Evolutionary conservation across 2,797 vertebrate species (phyloP).

Genomic region (Gorsachius magnificus): DNA sequence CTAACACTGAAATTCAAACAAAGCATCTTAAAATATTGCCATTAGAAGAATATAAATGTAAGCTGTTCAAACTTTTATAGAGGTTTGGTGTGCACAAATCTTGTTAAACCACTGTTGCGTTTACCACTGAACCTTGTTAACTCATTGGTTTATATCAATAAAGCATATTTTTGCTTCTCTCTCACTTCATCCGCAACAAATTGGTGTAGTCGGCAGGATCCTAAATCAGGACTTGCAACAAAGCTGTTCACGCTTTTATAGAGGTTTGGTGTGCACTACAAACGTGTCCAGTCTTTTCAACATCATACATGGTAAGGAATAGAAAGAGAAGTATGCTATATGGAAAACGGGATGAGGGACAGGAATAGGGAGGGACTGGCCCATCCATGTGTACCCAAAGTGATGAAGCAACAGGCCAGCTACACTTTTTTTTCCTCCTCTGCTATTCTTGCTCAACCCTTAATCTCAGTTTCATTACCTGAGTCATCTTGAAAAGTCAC

Average conservation of each 20-base stretch:
- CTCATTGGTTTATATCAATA: too few relatives aligned
- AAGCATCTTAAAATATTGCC: not conserved
- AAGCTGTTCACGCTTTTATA: not conserved
- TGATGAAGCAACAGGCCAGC: not conserved
- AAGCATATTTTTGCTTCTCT: too few relatives aligned
- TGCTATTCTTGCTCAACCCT: not conserved
- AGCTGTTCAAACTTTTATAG: not conserved
- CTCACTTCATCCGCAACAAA: too few relatives aligned
- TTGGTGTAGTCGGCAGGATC: too few relatives aligned
- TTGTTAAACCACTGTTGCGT: too few relatives aligned
- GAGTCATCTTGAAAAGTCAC: not conserved
- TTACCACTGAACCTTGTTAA: too few relatives aligned
- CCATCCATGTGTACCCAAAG: not conserved
- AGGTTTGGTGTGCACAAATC: not conserved
- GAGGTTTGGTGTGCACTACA: not conserved
- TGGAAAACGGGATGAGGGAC: not conserved
- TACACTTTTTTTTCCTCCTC: not conserved
- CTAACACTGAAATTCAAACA: conserved; percentile 24
- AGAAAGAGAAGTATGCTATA: not conserved
- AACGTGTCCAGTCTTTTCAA: not conserved
- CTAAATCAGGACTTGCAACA: too few relatives aligned
- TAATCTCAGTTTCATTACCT: not conserved
- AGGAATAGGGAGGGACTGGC: not conserved
- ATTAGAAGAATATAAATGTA: conserved; percentile 11
- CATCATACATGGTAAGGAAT: not conserved